Percentiles rank a stretch among this genome's conserved stretches.
phyloP scores from a whole-genome alignment of 1,140 invertebrate species.

The Lordiphosa clarofinis region DNA sequence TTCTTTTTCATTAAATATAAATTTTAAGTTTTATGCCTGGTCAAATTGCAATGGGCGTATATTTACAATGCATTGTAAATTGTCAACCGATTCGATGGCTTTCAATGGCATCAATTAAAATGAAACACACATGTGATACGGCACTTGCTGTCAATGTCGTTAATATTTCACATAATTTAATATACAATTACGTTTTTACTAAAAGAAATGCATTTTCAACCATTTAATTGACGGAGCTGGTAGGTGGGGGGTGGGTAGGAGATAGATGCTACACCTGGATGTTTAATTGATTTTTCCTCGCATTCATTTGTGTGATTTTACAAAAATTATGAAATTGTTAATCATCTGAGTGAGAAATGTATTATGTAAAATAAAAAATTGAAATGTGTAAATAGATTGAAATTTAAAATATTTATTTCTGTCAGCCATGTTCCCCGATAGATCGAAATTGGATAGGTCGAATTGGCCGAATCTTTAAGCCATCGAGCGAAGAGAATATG shows the following conservation, averaged over 20 bases:
- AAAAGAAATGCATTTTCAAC: conserved; percentile 46
- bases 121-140: conserved; percentile 33
- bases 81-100: conserved; percentile 7
- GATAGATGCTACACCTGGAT: conserved; percentile 1
- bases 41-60: conserved; percentile 5
- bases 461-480: no score
- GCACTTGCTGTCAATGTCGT: conserved; percentile 27
- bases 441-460: no score
- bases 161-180: conserved; percentile 57
- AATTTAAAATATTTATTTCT: no score
- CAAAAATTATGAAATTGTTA: background rate
- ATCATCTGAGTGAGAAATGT: background rate
- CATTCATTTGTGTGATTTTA: conserved; percentile 5
- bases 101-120: conserved; percentile 50
- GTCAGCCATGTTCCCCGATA: no score
- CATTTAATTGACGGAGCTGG: conserved; percentile 21
- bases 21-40: conserved; percentile 1
- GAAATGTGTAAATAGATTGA: no score
- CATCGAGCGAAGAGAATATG: no score
- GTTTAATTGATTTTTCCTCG: conserved; percentile 24
- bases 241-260: background rate
- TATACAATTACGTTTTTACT: conserved; percentile 37
- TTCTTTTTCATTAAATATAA: background rate
- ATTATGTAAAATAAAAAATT: background rate
- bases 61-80: conserved; percentile 3